phyloP scores from a whole-genome alignment of 2,888 invertebrate genomes.

The Cantharis rustica region DNA sequence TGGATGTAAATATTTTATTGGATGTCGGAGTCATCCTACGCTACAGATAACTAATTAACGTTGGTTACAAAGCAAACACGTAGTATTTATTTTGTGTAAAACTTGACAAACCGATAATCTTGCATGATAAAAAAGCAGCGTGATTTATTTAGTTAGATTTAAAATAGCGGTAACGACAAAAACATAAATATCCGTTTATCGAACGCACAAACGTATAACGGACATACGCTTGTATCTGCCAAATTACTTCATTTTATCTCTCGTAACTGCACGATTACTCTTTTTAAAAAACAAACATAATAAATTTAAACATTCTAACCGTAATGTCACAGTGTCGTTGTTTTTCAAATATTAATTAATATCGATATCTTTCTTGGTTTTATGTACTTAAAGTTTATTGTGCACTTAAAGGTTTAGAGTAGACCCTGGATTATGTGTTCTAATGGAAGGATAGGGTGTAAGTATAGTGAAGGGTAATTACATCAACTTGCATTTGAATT shows the following conservation, averaged over 20 bases:
- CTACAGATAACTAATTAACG: background rate
- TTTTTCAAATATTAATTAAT: background rate
- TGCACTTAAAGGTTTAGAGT: background rate
- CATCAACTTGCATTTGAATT: background rate
- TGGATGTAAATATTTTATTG: background rate
- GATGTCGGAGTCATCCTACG: background rate
- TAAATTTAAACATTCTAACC: background rate
- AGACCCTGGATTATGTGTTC: background rate
- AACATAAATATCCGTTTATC: constrained; percentile 1
- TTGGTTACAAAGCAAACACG: background rate
- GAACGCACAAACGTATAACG: background rate
- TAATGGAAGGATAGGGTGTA: background rate
- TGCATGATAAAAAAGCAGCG: background rate
- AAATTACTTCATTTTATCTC: background rate
- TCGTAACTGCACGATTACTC: background rate
- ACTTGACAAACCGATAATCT: background rate
- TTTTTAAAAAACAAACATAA: background rate
- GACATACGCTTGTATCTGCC: background rate
- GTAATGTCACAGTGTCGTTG: background rate
- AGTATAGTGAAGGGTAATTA: background rate
- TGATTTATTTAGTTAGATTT: background rate
- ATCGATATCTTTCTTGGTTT: background rate
- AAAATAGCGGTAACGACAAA: constrained; percentile 1
- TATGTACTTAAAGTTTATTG: background rate
- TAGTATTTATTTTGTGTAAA: background rate